phyloP scores from a whole-genome alignment of 1,140 invertebrate genomes.

The Oryzaephilus surinamensis region DNA sequence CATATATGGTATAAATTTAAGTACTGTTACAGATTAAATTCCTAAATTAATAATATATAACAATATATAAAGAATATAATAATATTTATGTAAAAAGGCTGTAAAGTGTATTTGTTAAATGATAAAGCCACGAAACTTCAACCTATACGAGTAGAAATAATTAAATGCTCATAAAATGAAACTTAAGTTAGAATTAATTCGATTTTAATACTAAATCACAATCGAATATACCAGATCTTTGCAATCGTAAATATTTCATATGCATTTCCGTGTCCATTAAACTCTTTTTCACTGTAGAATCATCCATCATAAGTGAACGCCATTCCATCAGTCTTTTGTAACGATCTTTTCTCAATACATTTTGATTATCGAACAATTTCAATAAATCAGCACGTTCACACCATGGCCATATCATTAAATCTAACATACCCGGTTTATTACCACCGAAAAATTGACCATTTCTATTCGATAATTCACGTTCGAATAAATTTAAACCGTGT shows the following conservation, averaged over 20 bases:
- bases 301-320: slow-evolving; percentile 55
- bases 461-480: slow-evolving; percentile 52
- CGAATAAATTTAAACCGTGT: slow-evolving; percentile 50
- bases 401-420: slow-evolving; percentile 88
- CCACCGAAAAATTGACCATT: slow-evolving; percentile 60
- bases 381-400: slow-evolving; percentile 57
- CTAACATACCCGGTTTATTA: slow-evolving; percentile 64
- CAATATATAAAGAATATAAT: too few species aligned
- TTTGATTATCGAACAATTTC: slow-evolving; percentile 43
- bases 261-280: slow-evolving; percentile 56
- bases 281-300: slow-evolving; percentile 54
- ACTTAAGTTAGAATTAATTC: too few species aligned
- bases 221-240: slow-evolving; percentile 51
- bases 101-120: too few species aligned
- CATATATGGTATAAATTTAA: too few species aligned
- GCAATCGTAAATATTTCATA: slow-evolving; percentile 57
- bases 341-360: slow-evolving; percentile 37
- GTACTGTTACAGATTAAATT: too few species aligned
- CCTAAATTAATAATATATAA: too few species aligned
- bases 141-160: too few species aligned
- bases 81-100: too few species aligned
- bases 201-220: slow-evolving; percentile 44
- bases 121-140: too few species aligned
- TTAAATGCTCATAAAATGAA: too few species aligned
- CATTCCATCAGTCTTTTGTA: slow-evolving; percentile 46